These are phyloP conservation scores for Trichopoda pennipes DNA, from an alignment of 2,888 invertebrate species.

Conservation along the genomic window DNA sequence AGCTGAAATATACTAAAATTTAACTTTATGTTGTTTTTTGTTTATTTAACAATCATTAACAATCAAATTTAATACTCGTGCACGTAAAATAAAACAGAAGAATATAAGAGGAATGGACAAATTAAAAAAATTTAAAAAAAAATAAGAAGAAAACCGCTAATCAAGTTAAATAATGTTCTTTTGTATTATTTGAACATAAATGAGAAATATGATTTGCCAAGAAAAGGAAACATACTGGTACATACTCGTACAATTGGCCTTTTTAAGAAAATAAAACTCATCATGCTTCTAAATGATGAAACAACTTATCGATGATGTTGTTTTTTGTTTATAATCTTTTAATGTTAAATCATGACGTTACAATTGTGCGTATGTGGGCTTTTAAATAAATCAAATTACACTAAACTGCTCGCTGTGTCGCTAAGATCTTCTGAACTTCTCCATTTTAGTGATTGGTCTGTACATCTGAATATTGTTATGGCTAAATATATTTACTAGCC, in stretches of 20 bases:
- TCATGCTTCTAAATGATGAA: constrained; percentile 34
- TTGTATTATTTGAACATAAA: constrained; percentile 20
- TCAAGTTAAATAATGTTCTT: constrained; percentile 38
- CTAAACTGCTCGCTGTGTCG: constrained; percentile 44
- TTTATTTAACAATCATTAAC: constrained; percentile 49
- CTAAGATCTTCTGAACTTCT: constrained; percentile 65
- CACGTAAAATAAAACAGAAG: constrained; percentile 22
- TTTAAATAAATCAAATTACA: constrained; percentile 21
- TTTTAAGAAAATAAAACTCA: constrained; percentile 31
- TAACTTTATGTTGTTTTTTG: constrained; percentile 32
- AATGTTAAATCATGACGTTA: constrained; percentile 47
- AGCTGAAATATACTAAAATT: constrained; percentile 13
- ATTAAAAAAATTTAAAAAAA: background rate
- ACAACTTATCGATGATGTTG: constrained; percentile 43
- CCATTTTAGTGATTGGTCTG: constrained; percentile 27
- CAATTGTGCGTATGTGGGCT: constrained; percentile 43
- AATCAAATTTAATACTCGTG: constrained; percentile 32
- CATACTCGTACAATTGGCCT: background rate
- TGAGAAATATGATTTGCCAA: constrained; percentile 35
- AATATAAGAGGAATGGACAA: background rate
- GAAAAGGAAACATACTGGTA: background rate
- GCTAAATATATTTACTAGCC: background rate
- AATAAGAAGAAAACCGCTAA: constrained; percentile 11
- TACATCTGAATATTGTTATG: background rate
- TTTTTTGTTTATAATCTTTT: background rate